phyloP scores from a whole-genome alignment of 1,140 invertebrate species.

The Leptestheria dahalacensis region DNA sequence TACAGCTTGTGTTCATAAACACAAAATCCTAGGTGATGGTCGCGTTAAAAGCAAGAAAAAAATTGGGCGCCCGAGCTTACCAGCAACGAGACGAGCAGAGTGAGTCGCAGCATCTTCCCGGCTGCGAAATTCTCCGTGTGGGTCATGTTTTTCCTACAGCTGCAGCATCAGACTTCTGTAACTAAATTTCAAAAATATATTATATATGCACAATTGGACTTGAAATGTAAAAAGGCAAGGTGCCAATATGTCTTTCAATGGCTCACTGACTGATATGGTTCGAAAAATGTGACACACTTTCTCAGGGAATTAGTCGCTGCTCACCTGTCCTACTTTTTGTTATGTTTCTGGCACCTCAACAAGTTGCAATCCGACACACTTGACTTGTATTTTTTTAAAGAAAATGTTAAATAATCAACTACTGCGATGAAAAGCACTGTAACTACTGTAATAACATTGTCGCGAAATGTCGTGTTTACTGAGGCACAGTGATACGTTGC shows the following conservation, averaged over 20 bases:
- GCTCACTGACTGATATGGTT: background rate
- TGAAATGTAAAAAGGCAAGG: background rate
- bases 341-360: background rate
- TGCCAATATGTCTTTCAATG: background rate
- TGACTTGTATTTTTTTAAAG: too few species aligned
- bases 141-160: background rate
- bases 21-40: too few species aligned
- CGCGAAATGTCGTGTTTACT: too few species aligned
- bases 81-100: too few species aligned
- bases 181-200: background rate
- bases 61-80: too few species aligned
- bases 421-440: too few species aligned
- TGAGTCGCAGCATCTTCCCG: too few species aligned
- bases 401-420: too few species aligned
- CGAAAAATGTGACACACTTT: background rate
- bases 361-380: background rate
- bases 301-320: background rate
- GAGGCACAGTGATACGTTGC: too few species aligned
- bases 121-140: too few species aligned
- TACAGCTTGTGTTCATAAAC: background rate
- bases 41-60: too few species aligned
- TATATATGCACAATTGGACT: background rate
- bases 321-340: background rate
- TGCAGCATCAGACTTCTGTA: background rate
- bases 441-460: too few species aligned